Evolutionary conservation across 2,888 invertebrate genomes (phyloP).

Genomic region (Phoronis australis): DNA sequence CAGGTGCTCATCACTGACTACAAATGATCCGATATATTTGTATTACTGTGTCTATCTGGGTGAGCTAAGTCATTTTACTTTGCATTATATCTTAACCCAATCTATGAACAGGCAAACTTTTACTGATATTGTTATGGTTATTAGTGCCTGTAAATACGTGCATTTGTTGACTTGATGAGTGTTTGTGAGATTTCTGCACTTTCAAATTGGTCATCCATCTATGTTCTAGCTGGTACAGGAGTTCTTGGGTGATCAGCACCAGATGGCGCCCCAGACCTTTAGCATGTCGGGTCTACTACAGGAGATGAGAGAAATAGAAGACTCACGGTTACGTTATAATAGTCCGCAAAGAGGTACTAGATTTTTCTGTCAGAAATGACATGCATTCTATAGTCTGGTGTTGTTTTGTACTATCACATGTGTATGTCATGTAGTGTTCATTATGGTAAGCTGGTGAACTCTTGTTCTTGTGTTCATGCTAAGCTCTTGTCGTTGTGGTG

Average conservation of each 20-base stretch:
- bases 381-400: neutral
- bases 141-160: neutral
- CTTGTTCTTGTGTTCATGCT: neutral
- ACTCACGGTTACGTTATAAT: slow-evolving; percentile 31
- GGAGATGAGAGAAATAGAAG: slow-evolving; percentile 76
- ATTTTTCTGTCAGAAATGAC: too few relatives aligned
- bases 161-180: too few relatives aligned
- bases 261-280: slow-evolving; percentile 68
- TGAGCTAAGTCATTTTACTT: too few relatives aligned
- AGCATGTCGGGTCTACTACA: slow-evolving; percentile 81
- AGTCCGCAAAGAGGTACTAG: slow-evolving; percentile 44
- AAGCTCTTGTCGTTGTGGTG: neutral
- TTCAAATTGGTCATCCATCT: neutral
- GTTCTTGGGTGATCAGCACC: slow-evolving; percentile 63
- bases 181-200: too few relatives aligned
- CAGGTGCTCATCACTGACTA: too few relatives aligned
- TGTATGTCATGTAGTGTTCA: neutral
- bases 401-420: neutral
- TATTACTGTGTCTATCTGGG: too few relatives aligned
- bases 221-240: slow-evolving; percentile 70
- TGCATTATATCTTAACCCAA: too few relatives aligned
- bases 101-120: neutral
- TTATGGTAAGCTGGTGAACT: neutral
- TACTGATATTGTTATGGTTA: neutral
- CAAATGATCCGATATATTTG: too few relatives aligned